phyloP scores from a whole-genome alignment of 2,797 vertebrate species.

The Crocidura indochinensis region DNA sequence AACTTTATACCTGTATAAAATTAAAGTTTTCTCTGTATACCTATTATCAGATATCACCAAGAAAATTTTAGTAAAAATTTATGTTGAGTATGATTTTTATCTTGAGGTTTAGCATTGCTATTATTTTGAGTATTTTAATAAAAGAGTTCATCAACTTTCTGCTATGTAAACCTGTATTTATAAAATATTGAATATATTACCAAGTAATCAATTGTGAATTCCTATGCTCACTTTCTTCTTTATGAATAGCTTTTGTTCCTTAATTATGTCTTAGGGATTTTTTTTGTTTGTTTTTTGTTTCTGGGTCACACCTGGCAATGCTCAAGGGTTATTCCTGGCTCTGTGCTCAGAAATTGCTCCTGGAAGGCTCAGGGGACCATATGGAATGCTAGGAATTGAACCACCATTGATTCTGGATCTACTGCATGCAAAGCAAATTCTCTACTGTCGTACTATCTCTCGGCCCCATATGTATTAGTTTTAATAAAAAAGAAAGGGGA shows the following conservation, averaged over 20 bases:
- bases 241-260: constrained; percentile 33
- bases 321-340: too few relatives aligned
- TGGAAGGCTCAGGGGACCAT: too few relatives aligned
- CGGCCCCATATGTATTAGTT: background rate
- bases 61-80: constrained; percentile 13
- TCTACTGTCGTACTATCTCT: too few relatives aligned
- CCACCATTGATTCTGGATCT: too few relatives aligned
- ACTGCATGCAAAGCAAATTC: too few relatives aligned
- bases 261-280: background rate
- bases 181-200: background rate
- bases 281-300: too few relatives aligned
- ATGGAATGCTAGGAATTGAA: too few relatives aligned
- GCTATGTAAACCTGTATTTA: constrained; percentile 45
- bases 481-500: background rate
- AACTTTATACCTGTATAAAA: background rate
- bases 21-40: constrained; percentile 1
- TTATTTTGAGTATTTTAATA: too few relatives aligned
- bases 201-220: constrained; percentile 10
- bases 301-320: too few relatives aligned
- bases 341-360: too few relatives aligned
- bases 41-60: background rate
- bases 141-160: constrained; percentile 5
- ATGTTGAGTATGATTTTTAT: constrained; percentile 17
- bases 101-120: constrained; percentile 39
- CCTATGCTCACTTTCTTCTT: background rate